Base-by-base conservation (phyloP, 1,140 invertebrate species). In the Hypothenemus hampei region DNA sequence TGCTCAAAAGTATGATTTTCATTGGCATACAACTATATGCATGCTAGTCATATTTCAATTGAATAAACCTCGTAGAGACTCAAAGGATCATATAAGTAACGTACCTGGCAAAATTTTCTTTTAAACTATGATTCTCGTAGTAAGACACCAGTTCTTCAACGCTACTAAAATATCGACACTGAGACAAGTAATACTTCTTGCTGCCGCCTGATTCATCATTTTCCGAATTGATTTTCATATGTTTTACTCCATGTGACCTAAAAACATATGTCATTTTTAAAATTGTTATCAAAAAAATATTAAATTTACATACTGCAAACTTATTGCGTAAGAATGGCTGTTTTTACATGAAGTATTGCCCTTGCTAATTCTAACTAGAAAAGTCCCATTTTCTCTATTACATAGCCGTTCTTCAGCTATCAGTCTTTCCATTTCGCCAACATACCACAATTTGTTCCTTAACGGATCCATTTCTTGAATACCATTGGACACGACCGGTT, bases 31-130 rank as follows among this genome's bases (percentile, higher is more conserved):
- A n/a, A n/a, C n/a, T n/a, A n/a, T n/a, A n/a, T n/a, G n/a, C n/a
- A n/a, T n/a, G n/a, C n/a, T n/a, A n/a, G n/a, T n/a, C n/a, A n/a
- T n/a, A n/a, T n/a, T n/a, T n/a, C n/a, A n/a, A n/a, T n/a, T n/a
- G n/a, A n/a, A n/a, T n/a, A n/a, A n/a, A n/a, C n/a, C n/a, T n/a
- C n/a, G n/a, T n/a, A n/a, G n/a, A n/a, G n/a, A n/a, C n/a, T n/a
- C n/a, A n/a, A n/a, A n/a, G n/a, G n/a, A n/a, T n/a, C n/a, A n/a
- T n/a, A n/a, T n/a, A n/a, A n/a, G n/a, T n/a, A n/a, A n/a, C n/a
- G n/a, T 69, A 85, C 83, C 84, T 83, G n/a, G 85, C 84, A 73
- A 97, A 97, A 72, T 93, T 95, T 75, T 96, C 91, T 1, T 83
- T 81, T 40, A 97, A 75, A 67, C 89, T 91, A 51, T 85, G 87